Evolutionary conservation across 2,113 vertebrate species (phyloP), one percentile per base, ranked within the genome.

Genomic region (Amia ocellicauda): DNA sequence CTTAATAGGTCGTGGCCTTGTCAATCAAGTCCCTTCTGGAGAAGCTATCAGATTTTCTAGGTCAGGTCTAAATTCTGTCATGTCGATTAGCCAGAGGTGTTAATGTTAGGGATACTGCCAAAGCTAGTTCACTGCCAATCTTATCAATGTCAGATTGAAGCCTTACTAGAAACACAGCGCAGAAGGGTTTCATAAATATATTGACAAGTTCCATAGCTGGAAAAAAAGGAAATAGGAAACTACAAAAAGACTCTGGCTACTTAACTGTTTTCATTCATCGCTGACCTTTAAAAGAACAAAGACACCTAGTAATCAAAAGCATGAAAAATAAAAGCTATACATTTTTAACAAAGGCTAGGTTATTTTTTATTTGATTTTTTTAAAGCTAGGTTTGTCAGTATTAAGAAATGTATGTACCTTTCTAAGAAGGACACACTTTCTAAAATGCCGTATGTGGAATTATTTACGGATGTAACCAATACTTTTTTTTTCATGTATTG

Each of bases 21-120:
- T 75, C 73, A 67, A 59, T 72, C 68, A 67, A 62, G 31, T 45
- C 19, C 52, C 40, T 64, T 64, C 42, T 57, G 55, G 13, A 36
- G 23, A 62, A 62, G 55, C 59, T 62, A 70, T 62, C 51, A 54
- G 53, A 40, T 72, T 84, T 88, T 84, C 77, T 82, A 70, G 84
- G 81, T 77, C 81, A 81, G 79, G 78, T 81, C 75, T 77, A 85
- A 82, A 80, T 74, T 86, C 82, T 89, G 87, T 88, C 88, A 86
- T 80, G 81, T 84, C 83, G 79, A 88, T 88, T 89, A 89, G 80
- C 83, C 70, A 66, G 75, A 87, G 79, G 83, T 87, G 86, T 81
- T 86, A 88, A 89, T 84, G 78, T 75, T 72, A 57, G 71, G 76
- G 78, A 85, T 80, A 64, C 78, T 84, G 79, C 83, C 78, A 80